Evolutionary conservation across 2,113 vertebrate genomes (phyloP).

Genomic region (Zapornia atra): DNA sequence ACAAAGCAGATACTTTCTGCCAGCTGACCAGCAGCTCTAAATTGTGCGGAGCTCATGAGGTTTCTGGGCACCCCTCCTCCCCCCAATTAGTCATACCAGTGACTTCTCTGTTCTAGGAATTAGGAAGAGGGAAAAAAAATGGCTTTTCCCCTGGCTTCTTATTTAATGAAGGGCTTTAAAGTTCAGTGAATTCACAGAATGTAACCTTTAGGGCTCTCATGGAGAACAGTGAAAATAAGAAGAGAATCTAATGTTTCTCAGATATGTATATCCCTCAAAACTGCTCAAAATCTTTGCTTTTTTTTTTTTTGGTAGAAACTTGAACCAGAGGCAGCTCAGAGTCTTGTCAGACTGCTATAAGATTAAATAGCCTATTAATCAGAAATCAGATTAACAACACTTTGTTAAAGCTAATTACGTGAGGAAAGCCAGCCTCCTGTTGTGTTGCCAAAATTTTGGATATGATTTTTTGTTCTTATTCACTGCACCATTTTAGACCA

Average conservation of each 20-base stretch:
- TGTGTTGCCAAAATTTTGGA: conserved; percentile 26
- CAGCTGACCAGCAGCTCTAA: background rate
- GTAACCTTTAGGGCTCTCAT: conserved; percentile 12
- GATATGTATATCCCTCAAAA: background rate
- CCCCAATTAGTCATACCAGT: background rate
- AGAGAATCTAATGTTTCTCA: background rate
- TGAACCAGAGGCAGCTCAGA: conserved; percentile 4
- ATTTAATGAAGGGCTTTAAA: conserved; percentile 44
- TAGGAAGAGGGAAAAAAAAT: background rate
- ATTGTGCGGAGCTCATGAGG: background rate
- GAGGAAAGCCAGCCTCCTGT: conserved; percentile 30
- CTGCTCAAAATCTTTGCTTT: background rate
- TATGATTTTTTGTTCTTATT: background rate
- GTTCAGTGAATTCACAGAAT: conserved; percentile 40
- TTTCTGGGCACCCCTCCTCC: background rate
- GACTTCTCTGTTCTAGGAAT: background rate
- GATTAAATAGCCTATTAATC: conserved; percentile 53
- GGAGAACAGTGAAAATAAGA: conserved; percentile 1
- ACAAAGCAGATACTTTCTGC: background rate
- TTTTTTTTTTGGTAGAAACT: background rate
- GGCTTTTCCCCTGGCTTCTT: conserved; percentile 23
- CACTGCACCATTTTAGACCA: conserved; percentile 51
- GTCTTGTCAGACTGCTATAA: background rate
- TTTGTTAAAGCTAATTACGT: conserved; percentile 54
- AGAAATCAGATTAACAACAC: conserved; percentile 49